A percentile compares a stretch with the other conserved stretches of the same genome.
Conservation (phyloP, 1,140 invertebrate genomes). For the Drosophila busckii region DNA sequence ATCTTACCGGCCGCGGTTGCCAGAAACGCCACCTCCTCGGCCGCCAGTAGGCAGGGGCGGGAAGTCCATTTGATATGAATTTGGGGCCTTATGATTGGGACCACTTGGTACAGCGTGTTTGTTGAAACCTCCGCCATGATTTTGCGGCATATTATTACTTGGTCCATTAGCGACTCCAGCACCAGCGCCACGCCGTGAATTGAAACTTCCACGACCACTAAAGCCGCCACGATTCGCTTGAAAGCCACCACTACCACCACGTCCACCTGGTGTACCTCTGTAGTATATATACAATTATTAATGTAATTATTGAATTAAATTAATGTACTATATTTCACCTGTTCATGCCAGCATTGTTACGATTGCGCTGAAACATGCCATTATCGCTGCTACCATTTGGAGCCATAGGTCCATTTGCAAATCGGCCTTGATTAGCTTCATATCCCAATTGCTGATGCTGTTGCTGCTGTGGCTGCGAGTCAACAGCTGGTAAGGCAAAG, state of each 20-base stretch:
- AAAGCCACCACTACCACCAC: conserved; percentile 75
- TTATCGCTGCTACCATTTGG: conserved; percentile 15
- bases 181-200: conserved; percentile 21
- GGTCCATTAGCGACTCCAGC: conserved; percentile 75
- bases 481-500: conserved; percentile 55
- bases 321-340: conserved; percentile 18
- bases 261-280: conserved; percentile 46
- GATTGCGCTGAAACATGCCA: conserved; percentile 29
- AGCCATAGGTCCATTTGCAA: conserved; percentile 43
- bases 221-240: conserved; percentile 59
- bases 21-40: conserved; percentile 31
- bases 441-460: conserved; percentile 43
- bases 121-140: conserved; percentile 21
- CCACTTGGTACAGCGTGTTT: conserved; percentile 38
- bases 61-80: conserved; percentile 78
- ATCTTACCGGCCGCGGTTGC: conserved; percentile 50
- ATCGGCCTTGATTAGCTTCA: conserved; percentile 41
- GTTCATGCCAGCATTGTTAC: conserved; percentile 24
- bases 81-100: conserved; percentile 76
- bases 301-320: neutral
- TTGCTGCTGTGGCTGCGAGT: conserved; percentile 45
- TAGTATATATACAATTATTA: neutral
- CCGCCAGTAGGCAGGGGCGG: conserved; percentile 50
- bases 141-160: conserved; percentile 34
- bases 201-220: conserved; percentile 64